Evolutionary conservation across 2,888 invertebrate genomes (phyloP).

Genomic region (Bembecia ichneumoniformis): DNA sequence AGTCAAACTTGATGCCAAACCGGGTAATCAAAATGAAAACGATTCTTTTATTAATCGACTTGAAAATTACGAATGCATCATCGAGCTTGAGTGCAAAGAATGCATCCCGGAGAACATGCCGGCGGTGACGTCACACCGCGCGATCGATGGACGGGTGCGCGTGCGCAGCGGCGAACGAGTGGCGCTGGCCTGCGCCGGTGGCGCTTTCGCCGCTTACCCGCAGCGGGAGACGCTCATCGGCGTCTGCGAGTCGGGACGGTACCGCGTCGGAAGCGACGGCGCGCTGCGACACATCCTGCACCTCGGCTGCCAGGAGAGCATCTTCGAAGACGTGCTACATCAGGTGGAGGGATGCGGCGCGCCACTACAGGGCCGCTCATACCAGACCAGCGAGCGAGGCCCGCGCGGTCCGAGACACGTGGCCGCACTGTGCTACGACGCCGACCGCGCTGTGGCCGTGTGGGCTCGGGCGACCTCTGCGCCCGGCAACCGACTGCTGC

Average conservation of each 20-base stretch:
- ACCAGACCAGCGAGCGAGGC: conserved; percentile 25
- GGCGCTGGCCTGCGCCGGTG: conserved; percentile 42
- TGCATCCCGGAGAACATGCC: conserved; percentile 64
- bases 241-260: conserved; percentile 42
- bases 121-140: conserved; percentile 46
- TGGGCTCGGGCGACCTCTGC: conserved; percentile 25
- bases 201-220: conserved; percentile 46
- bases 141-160: conserved; percentile 23
- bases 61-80: conserved; percentile 26
- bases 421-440: conserved; percentile 51
- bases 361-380: conserved; percentile 54
- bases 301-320: conserved; percentile 57
- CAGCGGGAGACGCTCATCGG: conserved; percentile 23
- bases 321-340: conserved; percentile 58
- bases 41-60: not conserved
- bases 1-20: no score
- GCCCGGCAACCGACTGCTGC: conserved; percentile 21
- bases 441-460: conserved; percentile 34
- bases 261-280: conserved; percentile 30
- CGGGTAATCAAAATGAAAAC: no score
- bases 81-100: conserved; percentile 53
- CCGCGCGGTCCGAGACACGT: conserved; percentile 31
- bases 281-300: conserved; percentile 40
- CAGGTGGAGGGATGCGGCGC: conserved; percentile 45
- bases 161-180: conserved; percentile 35